Evolutionary conservation across 1,140 invertebrate species (phyloP).

Genomic region (Yoshiicerus persimilis): DNA sequence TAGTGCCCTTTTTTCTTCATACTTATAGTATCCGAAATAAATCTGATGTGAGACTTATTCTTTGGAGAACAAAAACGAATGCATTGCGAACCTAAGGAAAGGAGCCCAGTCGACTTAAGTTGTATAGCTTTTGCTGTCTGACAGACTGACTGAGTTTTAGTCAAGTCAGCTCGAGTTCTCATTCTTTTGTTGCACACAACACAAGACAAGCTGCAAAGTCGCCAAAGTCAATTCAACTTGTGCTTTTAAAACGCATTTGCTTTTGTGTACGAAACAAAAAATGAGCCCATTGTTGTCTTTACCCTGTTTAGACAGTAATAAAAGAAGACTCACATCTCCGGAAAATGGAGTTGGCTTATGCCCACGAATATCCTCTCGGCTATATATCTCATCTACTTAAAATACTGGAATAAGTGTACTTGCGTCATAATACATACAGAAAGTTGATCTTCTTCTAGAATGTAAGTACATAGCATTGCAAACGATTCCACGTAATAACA

Average conservation of each 20-base stretch:
- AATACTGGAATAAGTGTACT: neutral
- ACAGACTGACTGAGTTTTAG: neutral
- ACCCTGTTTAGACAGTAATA: slow-evolving; percentile 33
- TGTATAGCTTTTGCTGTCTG: neutral
- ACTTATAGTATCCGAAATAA: too few relatives aligned
- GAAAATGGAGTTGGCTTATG: slow-evolving; percentile 13
- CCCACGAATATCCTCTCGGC: neutral
- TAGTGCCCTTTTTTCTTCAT: neutral
- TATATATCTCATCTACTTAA: neutral
- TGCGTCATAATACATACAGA: neutral
- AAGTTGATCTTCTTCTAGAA: neutral
- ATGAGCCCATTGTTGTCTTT: slow-evolving; percentile 31
- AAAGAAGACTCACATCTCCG: slow-evolving; percentile 7
- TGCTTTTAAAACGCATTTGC: slow-evolving; percentile 10
- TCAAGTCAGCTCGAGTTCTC: neutral
- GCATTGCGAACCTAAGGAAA: neutral
- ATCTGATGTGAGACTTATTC: neutral
- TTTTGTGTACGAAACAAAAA: slow-evolving; percentile 1
- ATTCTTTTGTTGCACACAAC: neutral
- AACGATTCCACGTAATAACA: neutral
- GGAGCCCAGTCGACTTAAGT: neutral
- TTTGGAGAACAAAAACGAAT: neutral
- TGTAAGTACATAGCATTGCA: neutral
- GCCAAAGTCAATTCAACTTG: slow-evolving; percentile 19
- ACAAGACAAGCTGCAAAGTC: slow-evolving; percentile 8